phyloP scores from a whole-genome alignment of 2,797 vertebrate species.

The Anabas testudineus region DNA sequence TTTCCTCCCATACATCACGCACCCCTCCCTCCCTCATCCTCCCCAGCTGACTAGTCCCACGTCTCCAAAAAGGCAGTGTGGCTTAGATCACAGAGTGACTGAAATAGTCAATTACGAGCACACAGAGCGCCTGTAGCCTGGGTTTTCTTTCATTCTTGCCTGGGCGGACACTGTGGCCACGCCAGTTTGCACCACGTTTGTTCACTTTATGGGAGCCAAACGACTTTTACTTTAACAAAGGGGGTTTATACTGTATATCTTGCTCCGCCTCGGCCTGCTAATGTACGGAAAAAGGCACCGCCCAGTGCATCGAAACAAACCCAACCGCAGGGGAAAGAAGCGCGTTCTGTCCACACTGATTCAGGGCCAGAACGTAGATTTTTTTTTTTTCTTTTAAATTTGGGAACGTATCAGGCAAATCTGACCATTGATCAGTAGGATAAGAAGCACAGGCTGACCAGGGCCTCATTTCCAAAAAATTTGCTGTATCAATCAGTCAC shows the following conservation, averaged over 20 bases:
- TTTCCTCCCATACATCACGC: slow-evolving; percentile 37
- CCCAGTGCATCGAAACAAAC: slow-evolving; percentile 51
- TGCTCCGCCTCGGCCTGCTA: slow-evolving; percentile 69
- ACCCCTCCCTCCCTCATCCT: background rate
- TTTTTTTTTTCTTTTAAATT: slow-evolving; percentile 28
- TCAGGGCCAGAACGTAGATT: slow-evolving; percentile 59
- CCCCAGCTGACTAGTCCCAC: slow-evolving; percentile 11
- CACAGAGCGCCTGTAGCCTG: slow-evolving; percentile 36
- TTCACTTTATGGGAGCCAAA: slow-evolving; percentile 68
- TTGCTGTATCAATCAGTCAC: background rate
- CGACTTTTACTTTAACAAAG: slow-evolving; percentile 37
- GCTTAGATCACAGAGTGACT: slow-evolving; percentile 53
- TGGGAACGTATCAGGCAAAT: slow-evolving; percentile 45
- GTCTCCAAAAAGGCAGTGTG: slow-evolving; percentile 55
- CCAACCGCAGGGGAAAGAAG: slow-evolving; percentile 38
- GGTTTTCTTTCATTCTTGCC: slow-evolving; percentile 39
- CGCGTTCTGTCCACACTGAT: slow-evolving; percentile 58
- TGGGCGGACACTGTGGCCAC: slow-evolving; percentile 33
- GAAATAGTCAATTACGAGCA: slow-evolving; percentile 41
- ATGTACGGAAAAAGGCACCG: slow-evolving; percentile 31
- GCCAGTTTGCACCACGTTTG: slow-evolving; percentile 61
- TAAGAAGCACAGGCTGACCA: slow-evolving; percentile 32
- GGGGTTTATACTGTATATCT: slow-evolving; percentile 39
- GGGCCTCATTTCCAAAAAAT: slow-evolving; percentile 54
- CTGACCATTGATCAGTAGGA: slow-evolving; percentile 65